A percentile compares a stretch with the other conserved stretches of the same genome.
These are phyloP conservation scores for Trogon melanurus DNA, from an alignment of 2,113 vertebrate genomes.

Conservation along the genomic window DNA sequence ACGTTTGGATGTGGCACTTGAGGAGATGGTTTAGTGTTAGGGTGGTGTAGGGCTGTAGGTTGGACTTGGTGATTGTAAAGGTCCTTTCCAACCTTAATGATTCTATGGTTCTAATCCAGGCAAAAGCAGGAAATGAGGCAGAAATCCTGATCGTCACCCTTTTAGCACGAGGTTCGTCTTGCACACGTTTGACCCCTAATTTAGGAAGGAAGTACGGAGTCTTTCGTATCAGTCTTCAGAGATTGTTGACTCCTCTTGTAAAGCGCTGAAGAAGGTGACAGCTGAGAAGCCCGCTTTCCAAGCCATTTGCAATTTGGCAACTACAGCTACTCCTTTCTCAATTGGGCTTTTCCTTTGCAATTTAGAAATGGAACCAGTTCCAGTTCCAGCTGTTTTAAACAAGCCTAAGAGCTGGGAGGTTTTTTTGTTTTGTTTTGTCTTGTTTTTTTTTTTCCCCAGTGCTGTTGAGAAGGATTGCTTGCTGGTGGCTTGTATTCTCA, in stretches of 20 bases:
- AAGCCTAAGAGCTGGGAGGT: background rate
- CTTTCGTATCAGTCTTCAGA: background rate
- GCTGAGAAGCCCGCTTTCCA: slow-evolving; percentile 9
- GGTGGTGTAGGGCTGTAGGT: no score
- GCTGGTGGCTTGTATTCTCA: background rate
- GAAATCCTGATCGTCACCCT: background rate
- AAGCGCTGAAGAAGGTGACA: background rate
- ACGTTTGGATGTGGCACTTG: no score
- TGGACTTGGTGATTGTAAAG: no score
- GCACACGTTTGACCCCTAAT: background rate
- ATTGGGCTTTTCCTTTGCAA: background rate
- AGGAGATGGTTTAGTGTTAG: no score
- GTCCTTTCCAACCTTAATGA: no score
- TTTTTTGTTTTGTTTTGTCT: background rate
- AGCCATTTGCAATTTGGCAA: slow-evolving; percentile 39
- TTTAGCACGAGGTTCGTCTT: background rate
- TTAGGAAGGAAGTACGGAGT: background rate
- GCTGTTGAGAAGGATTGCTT: background rate
- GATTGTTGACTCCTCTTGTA: background rate
- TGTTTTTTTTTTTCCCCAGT: background rate
- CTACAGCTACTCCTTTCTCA: background rate
- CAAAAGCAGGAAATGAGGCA: background rate
- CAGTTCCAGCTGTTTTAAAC: slow-evolving; percentile 51
- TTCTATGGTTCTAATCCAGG: no score
- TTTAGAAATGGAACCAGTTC: slow-evolving; percentile 20